Percentiles rank a stretch among this genome's conserved stretches.
phyloP scores from a whole-genome alignment of 2,888 invertebrate genomes.

The Peribatodes rhomboidaria region DNA sequence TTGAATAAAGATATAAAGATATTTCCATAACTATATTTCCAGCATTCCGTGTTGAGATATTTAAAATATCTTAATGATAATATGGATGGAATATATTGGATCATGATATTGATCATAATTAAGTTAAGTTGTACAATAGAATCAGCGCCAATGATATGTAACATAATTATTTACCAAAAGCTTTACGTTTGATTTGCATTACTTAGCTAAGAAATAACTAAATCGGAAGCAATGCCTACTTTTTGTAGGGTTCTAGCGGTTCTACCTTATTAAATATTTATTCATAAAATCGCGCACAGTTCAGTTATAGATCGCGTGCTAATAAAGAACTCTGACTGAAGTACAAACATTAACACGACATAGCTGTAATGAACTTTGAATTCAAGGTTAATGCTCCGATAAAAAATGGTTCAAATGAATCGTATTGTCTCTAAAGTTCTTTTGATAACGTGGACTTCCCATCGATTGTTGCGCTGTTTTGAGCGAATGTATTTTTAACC shows the following conservation, averaged over 20 bases:
- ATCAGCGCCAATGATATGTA: no score
- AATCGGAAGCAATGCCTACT: not conserved
- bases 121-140: no score
- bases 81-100: no score
- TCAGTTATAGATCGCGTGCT: constrained; percentile 39
- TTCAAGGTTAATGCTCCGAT: constrained; percentile 36
- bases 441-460: constrained; percentile 18
- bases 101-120: no score
- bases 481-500: no score
- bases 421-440: constrained; percentile 34
- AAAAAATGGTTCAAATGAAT: constrained; percentile 37
- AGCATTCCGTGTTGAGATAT: not conserved
- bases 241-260: not conserved
- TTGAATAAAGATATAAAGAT: not conserved
- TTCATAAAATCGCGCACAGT: constrained; percentile 22
- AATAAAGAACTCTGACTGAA: constrained; percentile 24
- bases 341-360: constrained; percentile 25
- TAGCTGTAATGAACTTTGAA: constrained; percentile 31
- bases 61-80: no score
- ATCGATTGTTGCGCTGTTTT: constrained; percentile 8
- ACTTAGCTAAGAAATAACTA: no score
- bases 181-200: no score
- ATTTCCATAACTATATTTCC: no score
- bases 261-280: constrained; percentile 7
- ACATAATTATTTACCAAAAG: no score